A percentile compares a stretch with the other conserved stretches of the same genome.
phyloP scores from a whole-genome alignment of 2,113 vertebrate species.

The human region GRCh38 chr12:84901001-84901500 shows the following conservation, averaged over 20 bases:
- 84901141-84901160: neutral
- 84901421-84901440: no score
- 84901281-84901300: neutral
- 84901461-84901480: neutral
- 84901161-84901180: neutral
- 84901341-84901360: neutral
- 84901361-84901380: neutral
- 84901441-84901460: neutral
- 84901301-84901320: neutral
- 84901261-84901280: conserved; percentile 13
- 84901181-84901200: neutral
- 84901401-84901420: neutral
- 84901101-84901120: neutral
- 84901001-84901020: no score
- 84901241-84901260: conserved; percentile 29
- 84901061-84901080: no score
- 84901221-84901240: neutral
- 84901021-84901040: neutral
- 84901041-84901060: no score
- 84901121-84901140: neutral
- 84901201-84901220: neutral
- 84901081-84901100: neutral
- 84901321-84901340: neutral
- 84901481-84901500: neutral
- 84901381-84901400: neutral